These are phyloP conservation scores for Antigone vipio DNA, from an alignment of 2,113 vertebrate genomes.

Conservation along the genomic window DNA sequence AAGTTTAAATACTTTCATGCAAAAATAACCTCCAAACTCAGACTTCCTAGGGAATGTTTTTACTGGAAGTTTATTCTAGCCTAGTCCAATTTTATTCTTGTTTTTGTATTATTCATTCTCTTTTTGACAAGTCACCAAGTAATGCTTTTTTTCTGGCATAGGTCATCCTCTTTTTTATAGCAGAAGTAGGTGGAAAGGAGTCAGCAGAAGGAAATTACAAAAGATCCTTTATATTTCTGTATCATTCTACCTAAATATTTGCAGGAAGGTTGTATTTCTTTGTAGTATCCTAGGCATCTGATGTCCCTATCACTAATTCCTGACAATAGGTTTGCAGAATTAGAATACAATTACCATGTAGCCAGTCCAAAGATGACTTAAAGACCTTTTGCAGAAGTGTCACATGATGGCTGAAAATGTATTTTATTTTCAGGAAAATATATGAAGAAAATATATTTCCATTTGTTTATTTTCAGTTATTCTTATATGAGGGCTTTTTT, in stretches of 20 bases:
- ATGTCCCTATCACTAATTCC: neutral
- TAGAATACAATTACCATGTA: neutral
- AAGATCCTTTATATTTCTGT: neutral
- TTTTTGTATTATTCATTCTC: neutral
- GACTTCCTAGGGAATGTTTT: neutral
- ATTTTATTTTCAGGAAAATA: neutral
- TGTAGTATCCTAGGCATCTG: neutral
- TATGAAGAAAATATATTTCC: neutral
- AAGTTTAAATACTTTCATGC: neutral
- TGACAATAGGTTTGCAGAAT: neutral
- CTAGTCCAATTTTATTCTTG: neutral
- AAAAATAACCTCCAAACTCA: neutral
- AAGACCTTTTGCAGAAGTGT: neutral
- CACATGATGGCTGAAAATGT: neutral
- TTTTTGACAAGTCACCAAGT: neutral
- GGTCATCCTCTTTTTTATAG: neutral
- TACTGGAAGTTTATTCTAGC: neutral
- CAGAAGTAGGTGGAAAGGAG: neutral
- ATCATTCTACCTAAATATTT: neutral
- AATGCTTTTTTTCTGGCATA: neutral
- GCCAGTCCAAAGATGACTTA: neutral
- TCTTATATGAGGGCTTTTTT: neutral
- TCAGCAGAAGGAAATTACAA: neutral
- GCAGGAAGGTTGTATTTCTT: neutral
- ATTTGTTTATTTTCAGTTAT: neutral